Conservation (phyloP, 2,113 vertebrate genomes). For the Micromys minutus region DNA sequence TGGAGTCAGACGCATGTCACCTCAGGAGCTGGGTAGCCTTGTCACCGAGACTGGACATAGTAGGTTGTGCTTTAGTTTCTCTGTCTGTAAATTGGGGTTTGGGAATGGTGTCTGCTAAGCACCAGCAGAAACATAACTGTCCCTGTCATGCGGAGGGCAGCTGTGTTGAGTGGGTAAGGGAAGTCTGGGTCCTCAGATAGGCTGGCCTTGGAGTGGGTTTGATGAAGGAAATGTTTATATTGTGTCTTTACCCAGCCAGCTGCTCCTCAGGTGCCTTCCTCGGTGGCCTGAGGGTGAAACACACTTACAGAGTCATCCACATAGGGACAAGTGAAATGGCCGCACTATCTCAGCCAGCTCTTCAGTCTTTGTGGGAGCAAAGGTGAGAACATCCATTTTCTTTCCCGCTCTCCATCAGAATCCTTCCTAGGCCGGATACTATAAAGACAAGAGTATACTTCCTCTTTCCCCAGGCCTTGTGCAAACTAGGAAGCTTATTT, state of each 20-base stretch:
- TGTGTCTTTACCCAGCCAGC: neutral
- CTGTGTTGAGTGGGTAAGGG: accelerated
- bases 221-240: neutral
- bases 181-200: neutral
- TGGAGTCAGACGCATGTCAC: no score
- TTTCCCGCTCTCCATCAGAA: neutral
- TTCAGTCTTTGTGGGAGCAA: constrained; percentile 13
- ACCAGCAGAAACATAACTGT: neutral
- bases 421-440: neutral
- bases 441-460: constrained; percentile 50
- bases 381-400: constrained; percentile 43
- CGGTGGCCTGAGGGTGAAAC: neutral
- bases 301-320: neutral
- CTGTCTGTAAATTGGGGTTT: neutral
- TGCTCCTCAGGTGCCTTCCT: neutral
- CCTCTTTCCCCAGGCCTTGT: constrained; percentile 22
- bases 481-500: constrained; percentile 1
- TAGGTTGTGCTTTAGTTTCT: neutral
- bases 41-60: neutral
- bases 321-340: neutral
- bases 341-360: neutral
- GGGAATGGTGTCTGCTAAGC: neutral
- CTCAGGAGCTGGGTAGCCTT: neutral
- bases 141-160: neutral
- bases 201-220: accelerated